Conservation (phyloP, 2,888 invertebrate genomes). For the Pachymerium ferrugineum region DNA sequence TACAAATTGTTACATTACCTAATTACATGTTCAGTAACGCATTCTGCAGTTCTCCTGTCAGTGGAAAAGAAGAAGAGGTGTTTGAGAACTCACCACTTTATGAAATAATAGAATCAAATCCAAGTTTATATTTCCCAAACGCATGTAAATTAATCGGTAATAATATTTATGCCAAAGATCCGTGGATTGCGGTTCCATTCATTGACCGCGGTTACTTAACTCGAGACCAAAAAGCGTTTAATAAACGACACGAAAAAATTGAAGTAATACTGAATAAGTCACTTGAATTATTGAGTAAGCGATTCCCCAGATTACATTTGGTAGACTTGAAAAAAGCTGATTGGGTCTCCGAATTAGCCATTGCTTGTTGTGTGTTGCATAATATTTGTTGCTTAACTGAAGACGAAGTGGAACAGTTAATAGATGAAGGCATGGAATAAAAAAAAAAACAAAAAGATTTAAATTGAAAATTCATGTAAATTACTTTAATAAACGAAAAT, state of each 20-base stretch:
- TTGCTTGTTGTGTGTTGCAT: neutral
- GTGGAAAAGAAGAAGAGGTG: neutral
- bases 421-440: neutral
- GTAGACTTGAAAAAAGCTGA: neutral
- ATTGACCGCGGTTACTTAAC: neutral
- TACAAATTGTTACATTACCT: neutral
- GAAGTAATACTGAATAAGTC: neutral
- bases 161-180: neutral
- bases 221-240: conserved; percentile 1
- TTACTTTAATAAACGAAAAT: neutral
- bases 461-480: too few species aligned
- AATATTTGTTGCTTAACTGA: neutral
- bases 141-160: neutral
- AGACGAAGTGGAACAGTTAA: neutral
- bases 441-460: neutral
- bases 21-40: neutral
- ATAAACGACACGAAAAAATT: neutral
- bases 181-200: neutral
- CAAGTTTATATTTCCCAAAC: neutral
- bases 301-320: neutral
- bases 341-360: neutral
- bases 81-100: neutral
- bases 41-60: neutral
- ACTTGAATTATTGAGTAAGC: neutral
- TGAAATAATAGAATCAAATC: neutral